phyloP scores from a whole-genome alignment of 2,888 invertebrate species.

The Epistrophe grossulariae region DNA sequence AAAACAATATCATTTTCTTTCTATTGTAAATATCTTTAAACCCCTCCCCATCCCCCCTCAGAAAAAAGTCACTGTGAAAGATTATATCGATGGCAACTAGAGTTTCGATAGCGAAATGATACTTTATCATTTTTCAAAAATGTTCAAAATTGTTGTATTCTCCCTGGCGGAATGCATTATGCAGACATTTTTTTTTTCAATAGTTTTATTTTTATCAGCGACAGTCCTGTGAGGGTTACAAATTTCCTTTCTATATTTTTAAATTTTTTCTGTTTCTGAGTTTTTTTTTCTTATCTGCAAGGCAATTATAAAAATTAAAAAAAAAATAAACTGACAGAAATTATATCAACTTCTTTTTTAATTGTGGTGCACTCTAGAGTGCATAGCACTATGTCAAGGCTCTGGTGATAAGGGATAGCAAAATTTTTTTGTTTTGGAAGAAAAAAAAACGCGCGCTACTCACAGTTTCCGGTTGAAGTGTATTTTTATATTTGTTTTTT shows the following conservation, averaged over 20 bases:
- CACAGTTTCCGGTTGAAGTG: conserved; percentile 50
- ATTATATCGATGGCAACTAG: conserved; percentile 4
- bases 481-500: conserved; percentile 11
- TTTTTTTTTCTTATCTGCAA: conserved; percentile 30
- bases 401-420: conserved; percentile 63
- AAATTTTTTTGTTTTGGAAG: conserved; percentile 55
- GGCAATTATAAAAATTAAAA: conserved; percentile 27
- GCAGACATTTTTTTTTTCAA: conserved; percentile 1
- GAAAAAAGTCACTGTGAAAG: background rate
- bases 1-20: conserved; percentile 12
- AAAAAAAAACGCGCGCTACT: conserved; percentile 1
- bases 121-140: conserved; percentile 28
- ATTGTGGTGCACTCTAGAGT: conserved; percentile 37
- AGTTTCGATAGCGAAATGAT: background rate
- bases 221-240: conserved; percentile 17
- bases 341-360: conserved; percentile 19
- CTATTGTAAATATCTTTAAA: background rate
- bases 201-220: conserved; percentile 21
- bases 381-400: conserved; percentile 68
- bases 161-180: conserved; percentile 40
- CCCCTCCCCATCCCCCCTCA: background rate
- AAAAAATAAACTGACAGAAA: conserved; percentile 33
- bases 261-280: background rate
- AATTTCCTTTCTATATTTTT: conserved; percentile 4
- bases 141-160: background rate